These are phyloP conservation scores for Gadus macrocephalus DNA, from an alignment of 2,113 vertebrate genomes.

Conservation along the genomic window DNA sequence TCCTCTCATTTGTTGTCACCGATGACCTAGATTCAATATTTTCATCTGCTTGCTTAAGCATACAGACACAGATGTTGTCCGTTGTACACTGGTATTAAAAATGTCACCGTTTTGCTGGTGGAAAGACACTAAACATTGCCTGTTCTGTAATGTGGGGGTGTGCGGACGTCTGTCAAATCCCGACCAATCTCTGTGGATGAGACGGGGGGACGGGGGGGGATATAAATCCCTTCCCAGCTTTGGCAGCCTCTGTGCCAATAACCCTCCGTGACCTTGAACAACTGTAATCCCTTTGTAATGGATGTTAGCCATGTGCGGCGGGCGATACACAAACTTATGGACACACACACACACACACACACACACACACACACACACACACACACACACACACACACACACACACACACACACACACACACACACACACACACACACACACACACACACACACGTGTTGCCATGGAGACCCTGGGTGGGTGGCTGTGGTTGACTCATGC, in stretches of 20 bases:
- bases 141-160: constrained; percentile 7
- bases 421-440: too few relatives aligned
- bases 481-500: too few relatives aligned
- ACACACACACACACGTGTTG: neutral
- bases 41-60: neutral
- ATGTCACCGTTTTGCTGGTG: neutral
- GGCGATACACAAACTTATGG: constrained; percentile 1
- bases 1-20: neutral
- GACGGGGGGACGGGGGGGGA: neutral
- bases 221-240: constrained; percentile 27
- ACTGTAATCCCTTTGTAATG: constrained; percentile 41
- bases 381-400: too few relatives aligned
- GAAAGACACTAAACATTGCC: too few relatives aligned
- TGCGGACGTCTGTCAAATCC: constrained; percentile 15
- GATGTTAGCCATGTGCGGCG: constrained; percentile 24
- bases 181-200: constrained; percentile 27
- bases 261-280: constrained; percentile 32
- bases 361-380: neutral
- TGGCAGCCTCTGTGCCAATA: constrained; percentile 35
- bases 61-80: too few relatives aligned
- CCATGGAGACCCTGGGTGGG: too few relatives aligned
- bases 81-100: neutral
- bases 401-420: too few relatives aligned
- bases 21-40: neutral
- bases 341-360: constrained; percentile 5